Evolutionary conservation across 1,140 invertebrate species (phyloP), one percentile per base, ranked within the genome.

Genomic region (Neodiprion fabricii): DNA sequence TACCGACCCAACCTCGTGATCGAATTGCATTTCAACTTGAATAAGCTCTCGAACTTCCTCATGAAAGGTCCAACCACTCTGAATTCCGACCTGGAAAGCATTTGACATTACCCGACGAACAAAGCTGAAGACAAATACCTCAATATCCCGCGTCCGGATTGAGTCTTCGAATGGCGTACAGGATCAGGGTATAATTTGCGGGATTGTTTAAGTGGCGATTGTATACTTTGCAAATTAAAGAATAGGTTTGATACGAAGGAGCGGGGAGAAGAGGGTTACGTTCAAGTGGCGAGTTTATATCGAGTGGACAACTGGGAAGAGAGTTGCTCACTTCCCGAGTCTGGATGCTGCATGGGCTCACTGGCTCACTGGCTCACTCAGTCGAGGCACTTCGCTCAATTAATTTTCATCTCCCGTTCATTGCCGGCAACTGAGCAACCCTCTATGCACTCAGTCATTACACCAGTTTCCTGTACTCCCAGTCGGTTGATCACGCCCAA

Each of bases 201-300:
- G 53, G 53, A 61, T 61, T 61, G 53, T 61, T 61, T 61, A 61
- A 61, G 53, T 61, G 53, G 53, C 53, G 53, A 61, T 61, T 61
- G 53, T 61, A 40, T 1, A 40, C 28, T 40, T 40, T 40, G 28
- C 28, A 40, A 40, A 40, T 2, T 61, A 12, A 61, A 61, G 53
- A 61, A 61, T 61, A 8, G 53, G 53, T 61, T 61, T 61, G 9
- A 17, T 5, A 61, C 4, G 53, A 61, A 17, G 53, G n/a, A 17
- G 5, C 8, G 53, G 53, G 11, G 53, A 61, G 53, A 17, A 17
- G 11, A 14, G 53, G 53, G 11, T 61, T 12, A 7, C 11, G 9
- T 61, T 12, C 11, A 61, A 17, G 11, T 12, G 53, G 53, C 53
- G n/a, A 61, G 53, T 61, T 40, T 40, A 40, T 14, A 17, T 9